These are phyloP conservation scores for Malachius bipustulatus DNA, from an alignment of 2,888 invertebrate species.

Conservation along the genomic window DNA sequence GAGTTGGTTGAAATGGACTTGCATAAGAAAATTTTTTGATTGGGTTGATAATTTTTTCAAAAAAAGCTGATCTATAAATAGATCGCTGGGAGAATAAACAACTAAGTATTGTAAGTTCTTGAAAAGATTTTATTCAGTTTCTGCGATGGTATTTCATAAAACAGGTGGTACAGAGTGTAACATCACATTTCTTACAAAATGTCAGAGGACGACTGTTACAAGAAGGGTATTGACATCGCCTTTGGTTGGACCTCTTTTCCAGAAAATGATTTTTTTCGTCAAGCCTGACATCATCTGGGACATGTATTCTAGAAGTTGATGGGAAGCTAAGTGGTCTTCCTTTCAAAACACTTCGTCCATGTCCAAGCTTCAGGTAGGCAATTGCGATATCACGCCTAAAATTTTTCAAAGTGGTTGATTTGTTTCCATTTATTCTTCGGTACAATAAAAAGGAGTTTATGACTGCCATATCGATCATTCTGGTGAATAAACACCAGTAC, in stretches of 20 bases:
- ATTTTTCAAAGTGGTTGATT: slow-evolving; percentile 1
- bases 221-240: background rate
- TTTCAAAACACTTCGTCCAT: slow-evolving; percentile 5
- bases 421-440: background rate
- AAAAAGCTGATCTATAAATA: no score
- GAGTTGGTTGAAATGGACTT: no score
- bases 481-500: no score
- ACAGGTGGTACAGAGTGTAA: background rate
- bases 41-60: no score
- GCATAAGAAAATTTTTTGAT: no score
- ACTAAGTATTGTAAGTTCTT: no score
- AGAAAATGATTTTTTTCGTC: background rate
- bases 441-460: no score
- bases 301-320: background rate
- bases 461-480: no score
- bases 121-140: no score
- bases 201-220: background rate
- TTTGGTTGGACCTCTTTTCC: background rate
- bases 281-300: slow-evolving; percentile 1
- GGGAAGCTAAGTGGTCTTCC: background rate
- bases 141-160: no score
- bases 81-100: no score
- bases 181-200: slow-evolving; percentile 7
- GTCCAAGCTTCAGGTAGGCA: slow-evolving; percentile 3
- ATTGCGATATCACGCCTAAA: slow-evolving; percentile 4